Conservation (phyloP, 2,888 invertebrate genomes). For the Poecilobothrus nobilitatus region DNA sequence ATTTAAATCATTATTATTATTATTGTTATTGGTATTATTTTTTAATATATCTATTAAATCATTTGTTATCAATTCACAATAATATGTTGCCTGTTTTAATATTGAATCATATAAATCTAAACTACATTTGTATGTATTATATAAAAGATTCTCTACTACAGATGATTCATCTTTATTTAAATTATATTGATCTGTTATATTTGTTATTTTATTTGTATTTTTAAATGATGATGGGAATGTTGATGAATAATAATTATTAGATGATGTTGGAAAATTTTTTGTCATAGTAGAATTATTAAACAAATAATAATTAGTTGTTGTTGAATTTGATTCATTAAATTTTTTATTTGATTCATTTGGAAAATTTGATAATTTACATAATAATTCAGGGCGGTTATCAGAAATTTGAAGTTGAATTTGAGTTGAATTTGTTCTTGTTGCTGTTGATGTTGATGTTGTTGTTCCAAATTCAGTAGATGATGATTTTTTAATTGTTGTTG, state of each 20-base stretch:
- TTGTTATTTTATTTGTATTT: too few species aligned
- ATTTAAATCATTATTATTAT: background rate
- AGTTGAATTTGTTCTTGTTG: background rate
- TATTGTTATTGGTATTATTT: background rate
- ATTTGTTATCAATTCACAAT: constrained; percentile 7
- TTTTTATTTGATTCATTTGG: background rate
- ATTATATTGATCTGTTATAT: too few species aligned
- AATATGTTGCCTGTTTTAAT: background rate
- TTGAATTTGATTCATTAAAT: too few species aligned
- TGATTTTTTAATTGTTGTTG: too few species aligned
- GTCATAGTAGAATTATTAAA: background rate
- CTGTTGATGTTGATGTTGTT: background rate
- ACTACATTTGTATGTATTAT: constrained; percentile 5
- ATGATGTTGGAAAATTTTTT: background rate
- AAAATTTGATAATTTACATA: background rate
- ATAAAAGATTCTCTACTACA: background rate
- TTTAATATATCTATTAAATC: background rate
- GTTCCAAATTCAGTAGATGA: too few species aligned
- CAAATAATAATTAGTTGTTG: too few species aligned
- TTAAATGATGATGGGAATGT: background rate
- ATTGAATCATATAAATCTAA: background rate
- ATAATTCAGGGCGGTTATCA: background rate
- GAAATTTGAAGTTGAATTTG: too few species aligned
- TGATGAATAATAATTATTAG: background rate
- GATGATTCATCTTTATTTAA: background rate